These are phyloP conservation scores for Hetaerina titia DNA, from an alignment of 2,888 invertebrate genomes.

Conservation along the genomic window DNA sequence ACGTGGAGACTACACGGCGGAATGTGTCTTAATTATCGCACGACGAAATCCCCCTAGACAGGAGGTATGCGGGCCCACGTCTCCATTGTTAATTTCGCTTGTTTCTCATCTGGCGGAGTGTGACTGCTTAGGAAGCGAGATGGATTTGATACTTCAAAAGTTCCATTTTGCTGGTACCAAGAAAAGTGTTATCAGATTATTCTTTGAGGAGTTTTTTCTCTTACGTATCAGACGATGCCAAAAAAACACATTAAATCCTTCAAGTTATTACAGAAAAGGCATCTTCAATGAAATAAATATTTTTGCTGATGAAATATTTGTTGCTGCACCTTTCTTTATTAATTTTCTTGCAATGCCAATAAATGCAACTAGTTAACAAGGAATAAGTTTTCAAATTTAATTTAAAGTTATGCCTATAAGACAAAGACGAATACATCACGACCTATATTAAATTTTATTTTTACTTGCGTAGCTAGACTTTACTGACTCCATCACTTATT, in stretches of 20 bases:
- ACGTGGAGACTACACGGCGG: not conserved
- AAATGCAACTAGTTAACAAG: too few relatives aligned
- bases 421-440: too few relatives aligned
- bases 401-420: too few relatives aligned
- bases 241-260: not conserved
- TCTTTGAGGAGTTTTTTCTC: not conserved
- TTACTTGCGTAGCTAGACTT: too few relatives aligned
- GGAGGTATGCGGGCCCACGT: slow-evolving; percentile 13
- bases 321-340: too few relatives aligned
- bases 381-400: too few relatives aligned
- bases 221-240: not conserved
- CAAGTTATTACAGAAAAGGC: too few relatives aligned
- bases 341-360: too few relatives aligned
- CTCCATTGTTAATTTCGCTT: slow-evolving; percentile 23
- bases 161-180: not conserved
- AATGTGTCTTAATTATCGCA: slow-evolving; percentile 26
- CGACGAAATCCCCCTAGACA: slow-evolving; percentile 42
- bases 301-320: too few relatives aligned
- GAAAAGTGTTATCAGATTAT: not conserved
- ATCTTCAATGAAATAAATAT: too few relatives aligned
- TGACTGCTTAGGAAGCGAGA: slow-evolving; percentile 16
- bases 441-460: too few relatives aligned
- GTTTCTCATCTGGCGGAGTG: slow-evolving; percentile 20
- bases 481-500: too few relatives aligned
- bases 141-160: not conserved